Base-by-base conservation (phyloP, 2,888 invertebrate genomes). In the Nebria salina region DNA sequence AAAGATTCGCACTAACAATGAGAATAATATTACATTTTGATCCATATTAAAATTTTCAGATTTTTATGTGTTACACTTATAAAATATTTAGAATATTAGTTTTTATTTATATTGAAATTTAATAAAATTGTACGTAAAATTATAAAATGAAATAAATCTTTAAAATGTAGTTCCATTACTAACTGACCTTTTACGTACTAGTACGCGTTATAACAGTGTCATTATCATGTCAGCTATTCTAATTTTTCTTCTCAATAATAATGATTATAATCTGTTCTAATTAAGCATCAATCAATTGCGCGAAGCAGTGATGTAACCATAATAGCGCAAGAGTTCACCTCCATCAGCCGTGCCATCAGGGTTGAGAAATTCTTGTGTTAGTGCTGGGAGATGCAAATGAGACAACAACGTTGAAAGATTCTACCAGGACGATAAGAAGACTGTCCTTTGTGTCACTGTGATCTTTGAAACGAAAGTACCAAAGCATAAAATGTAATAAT, bases 221-320 rank as follows among this genome's bases (percentile, higher is more conserved):
- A 65, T 75, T 75, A 65, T 75, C 75, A 65, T 77, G 43, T 77
- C 77, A 77, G 70, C 42, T 43, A 43, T 77, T 11, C n/a, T 77
- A 64, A 72, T 41, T 73, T 73, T 66, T 65, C 41, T 76, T 54
- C 54, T 54, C 8, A 41, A 76, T 26, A 42, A 26, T 77, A 77
- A 77, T 77, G 70, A 77, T 77, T 77, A 72, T 77, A 77, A 77
- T 77, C 77, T 77, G 72, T n/a, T 70, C 77, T 77, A 77, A 77
- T 77, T 77, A 77, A 72, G 72, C 64, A 41, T 77, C 77, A 64
- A 77, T 77, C 64, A 72, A 34, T 70, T 25, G 25, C 15, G 34
- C 34, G 34, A 34, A 34, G 34, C 34, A 70, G 26, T 70, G 70
- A 25, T 70, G 70, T 26, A 70, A 34, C 11, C 70, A 70, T 26